Percentiles rank a stretch among this genome's conserved stretches.
Conservation (phyloP, 92 coral and sea anemone genomes). For the Chrysogorgia sp. region DNA sequence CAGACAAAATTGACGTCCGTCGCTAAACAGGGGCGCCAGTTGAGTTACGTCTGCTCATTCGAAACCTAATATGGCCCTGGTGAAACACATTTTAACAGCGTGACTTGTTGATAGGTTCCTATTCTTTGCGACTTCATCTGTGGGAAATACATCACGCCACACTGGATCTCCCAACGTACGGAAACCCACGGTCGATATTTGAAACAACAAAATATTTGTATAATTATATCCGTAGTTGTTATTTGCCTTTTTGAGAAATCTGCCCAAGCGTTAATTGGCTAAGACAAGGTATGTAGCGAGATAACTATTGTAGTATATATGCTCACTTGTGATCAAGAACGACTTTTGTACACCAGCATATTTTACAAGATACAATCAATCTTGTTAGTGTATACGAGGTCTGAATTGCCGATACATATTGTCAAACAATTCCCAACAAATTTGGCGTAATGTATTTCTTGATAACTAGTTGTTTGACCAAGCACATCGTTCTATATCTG, state of each 20-base stretch:
- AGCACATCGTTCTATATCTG: neutral
- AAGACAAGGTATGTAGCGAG: slow-evolving; percentile 11
- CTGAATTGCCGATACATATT: neutral
- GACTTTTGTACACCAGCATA: neutral
- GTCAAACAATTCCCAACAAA: slow-evolving; percentile 6
- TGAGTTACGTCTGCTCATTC: slow-evolving; percentile 34
- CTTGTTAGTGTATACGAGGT: neutral
- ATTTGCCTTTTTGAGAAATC: neutral
- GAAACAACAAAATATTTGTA: slow-evolving; percentile 44
- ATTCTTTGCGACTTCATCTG: slow-evolving; percentile 35
- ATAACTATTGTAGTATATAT: neutral
- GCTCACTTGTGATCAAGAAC: neutral
- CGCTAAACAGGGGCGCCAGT: slow-evolving; percentile 50
- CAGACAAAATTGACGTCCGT: slow-evolving; percentile 54
- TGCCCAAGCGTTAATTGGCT: neutral
- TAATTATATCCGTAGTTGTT: slow-evolving; percentile 13
- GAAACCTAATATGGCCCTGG: slow-evolving; percentile 47
- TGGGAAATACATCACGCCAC: slow-evolving; percentile 35
- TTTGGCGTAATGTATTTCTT: slow-evolving; percentile 3
- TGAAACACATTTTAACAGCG: slow-evolving; percentile 48
- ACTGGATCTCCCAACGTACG: slow-evolving; percentile 24
- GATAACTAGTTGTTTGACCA: neutral
- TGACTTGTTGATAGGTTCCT: slow-evolving; percentile 51
- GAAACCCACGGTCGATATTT: slow-evolving; percentile 9
- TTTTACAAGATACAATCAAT: slow-evolving; percentile 18